Conservation (phyloP, 2,888 invertebrate species). For the Drosophila melanosoma region DNA sequence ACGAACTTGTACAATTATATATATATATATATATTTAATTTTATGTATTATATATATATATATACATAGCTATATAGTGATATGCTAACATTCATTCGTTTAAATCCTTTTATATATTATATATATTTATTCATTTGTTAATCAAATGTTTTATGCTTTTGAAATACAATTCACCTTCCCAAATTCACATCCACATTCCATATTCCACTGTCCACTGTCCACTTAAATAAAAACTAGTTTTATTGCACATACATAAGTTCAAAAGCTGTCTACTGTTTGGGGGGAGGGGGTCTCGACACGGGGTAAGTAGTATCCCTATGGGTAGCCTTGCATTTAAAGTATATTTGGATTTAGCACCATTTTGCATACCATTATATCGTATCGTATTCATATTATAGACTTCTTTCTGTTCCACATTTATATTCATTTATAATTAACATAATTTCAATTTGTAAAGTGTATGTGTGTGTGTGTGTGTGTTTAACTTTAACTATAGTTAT, state of each 20-base stretch:
- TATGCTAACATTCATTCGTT: conserved; percentile 79
- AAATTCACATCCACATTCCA: conserved; percentile 2
- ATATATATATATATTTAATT: conserved; percentile 41
- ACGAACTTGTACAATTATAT: conserved; percentile 7
- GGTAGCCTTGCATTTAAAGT: conserved; percentile 57
- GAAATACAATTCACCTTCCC: conserved; percentile 44
- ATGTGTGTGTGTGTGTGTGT: conserved; percentile 39
- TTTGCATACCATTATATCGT: conserved; percentile 69
- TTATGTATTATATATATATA: conserved; percentile 26
- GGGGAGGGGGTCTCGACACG: conserved; percentile 15
- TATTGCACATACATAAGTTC: conserved; percentile 85
- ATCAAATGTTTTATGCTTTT: conserved; percentile 41
- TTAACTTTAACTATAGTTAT: conserved; percentile 80
- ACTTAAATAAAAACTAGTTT: conserved; percentile 84
- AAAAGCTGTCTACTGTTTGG: conserved; percentile 54
- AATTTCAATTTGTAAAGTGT: conserved; percentile 77
- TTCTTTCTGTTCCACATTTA: conserved; percentile 28
- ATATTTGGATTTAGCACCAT: conserved; percentile 85
- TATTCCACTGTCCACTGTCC: conserved; percentile 21
- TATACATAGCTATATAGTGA: conserved; percentile 59
- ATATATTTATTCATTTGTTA: conserved; percentile 32
- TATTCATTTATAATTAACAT: conserved; percentile 67
- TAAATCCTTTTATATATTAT: conserved; percentile 51
- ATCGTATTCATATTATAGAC: conserved; percentile 27
- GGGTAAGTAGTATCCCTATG: conserved; percentile 34